phyloP scores from a whole-genome alignment of 2,113 vertebrate genomes.

The Gasterosteus aculeatus region DNA sequence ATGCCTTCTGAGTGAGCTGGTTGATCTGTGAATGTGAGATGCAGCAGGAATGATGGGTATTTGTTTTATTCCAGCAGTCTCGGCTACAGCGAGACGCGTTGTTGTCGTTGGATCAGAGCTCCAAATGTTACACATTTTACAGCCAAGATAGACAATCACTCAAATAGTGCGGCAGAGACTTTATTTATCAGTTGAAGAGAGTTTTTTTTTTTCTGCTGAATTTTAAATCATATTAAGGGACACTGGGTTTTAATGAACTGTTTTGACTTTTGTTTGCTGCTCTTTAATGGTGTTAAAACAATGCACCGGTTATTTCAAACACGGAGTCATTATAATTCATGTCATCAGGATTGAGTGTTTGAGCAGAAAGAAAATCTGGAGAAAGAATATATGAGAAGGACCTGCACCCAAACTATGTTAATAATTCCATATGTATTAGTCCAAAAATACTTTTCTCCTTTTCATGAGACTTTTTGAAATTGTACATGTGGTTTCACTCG shows the following conservation, averaged over 20 bases:
- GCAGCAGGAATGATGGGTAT: conserved; percentile 43
- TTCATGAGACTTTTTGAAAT: background rate
- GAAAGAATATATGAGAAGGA: background rate
- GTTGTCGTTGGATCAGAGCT: background rate
- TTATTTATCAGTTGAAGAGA: background rate
- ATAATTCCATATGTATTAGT: background rate
- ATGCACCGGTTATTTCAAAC: too few relatives aligned
- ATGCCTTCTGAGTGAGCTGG: conserved; percentile 52
- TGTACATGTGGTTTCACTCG: background rate
- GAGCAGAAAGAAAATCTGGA: background rate
- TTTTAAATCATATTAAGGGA: background rate
- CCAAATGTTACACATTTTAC: background rate
- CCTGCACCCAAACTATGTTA: background rate
- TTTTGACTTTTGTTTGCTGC: background rate
- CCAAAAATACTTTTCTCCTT: background rate
- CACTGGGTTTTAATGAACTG: too few relatives aligned
- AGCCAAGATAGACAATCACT: background rate
- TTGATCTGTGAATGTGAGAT: conserved; percentile 16
- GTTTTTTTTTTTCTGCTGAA: background rate
- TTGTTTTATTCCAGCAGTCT: background rate
- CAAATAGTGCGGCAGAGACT: background rate
- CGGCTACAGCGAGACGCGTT: conserved; percentile 9
- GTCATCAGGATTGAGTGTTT: background rate
- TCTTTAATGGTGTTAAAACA: background rate
- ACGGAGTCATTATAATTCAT: background rate